A percentile compares a stretch with the other conserved stretches of the same genome.
Evolutionary conservation across 2,888 invertebrate genomes (phyloP).

Genomic region (Acleris literana): DNA sequence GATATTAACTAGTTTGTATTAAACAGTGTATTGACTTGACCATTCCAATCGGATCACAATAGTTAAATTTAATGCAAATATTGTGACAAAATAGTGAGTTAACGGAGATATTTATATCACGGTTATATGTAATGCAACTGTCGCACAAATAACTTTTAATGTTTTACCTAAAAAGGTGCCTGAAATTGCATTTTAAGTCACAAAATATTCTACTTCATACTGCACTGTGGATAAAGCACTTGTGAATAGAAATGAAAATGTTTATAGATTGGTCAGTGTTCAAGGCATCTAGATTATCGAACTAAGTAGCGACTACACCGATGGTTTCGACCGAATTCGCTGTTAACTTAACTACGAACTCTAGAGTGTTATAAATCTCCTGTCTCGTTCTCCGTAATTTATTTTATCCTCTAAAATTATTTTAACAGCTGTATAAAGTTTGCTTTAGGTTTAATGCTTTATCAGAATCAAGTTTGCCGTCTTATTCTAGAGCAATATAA

Average conservation of each 20-base stretch:
- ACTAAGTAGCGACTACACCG: constrained; percentile 25
- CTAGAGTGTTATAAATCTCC: constrained; percentile 47
- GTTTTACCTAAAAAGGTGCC: constrained; percentile 59
- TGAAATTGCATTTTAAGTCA: constrained; percentile 69
- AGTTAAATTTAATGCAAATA: constrained; percentile 41
- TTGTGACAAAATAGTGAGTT: constrained; percentile 46
- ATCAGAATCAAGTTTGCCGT: constrained; percentile 66
- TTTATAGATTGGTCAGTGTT: constrained; percentile 46
- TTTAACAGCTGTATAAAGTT: constrained; percentile 74
- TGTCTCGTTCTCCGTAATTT: constrained; percentile 68
- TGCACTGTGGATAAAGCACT: constrained; percentile 73
- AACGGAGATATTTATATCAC: constrained; percentile 45
- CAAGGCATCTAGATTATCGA: constrained; percentile 39
- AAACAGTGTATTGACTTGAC: constrained; percentile 55
- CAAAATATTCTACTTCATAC: constrained; percentile 57
- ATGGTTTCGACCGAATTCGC: constrained; percentile 18
- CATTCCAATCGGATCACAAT: constrained; percentile 69
- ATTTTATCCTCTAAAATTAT: constrained; percentile 61
- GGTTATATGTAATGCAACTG: constrained; percentile 51
- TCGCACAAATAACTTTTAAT: constrained; percentile 65
- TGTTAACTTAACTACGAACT: constrained; percentile 21
- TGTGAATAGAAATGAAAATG: constrained; percentile 43
- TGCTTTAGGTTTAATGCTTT: constrained; percentile 74
- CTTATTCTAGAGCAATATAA: constrained; percentile 65
- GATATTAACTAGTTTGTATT: constrained; percentile 65